Percentiles rank a stretch among this genome's conserved stretches.
These are phyloP conservation scores for Misgurnus anguillicaudatus DNA, from an alignment of 2,113 vertebrate genomes.

Conservation along the genomic window DNA sequence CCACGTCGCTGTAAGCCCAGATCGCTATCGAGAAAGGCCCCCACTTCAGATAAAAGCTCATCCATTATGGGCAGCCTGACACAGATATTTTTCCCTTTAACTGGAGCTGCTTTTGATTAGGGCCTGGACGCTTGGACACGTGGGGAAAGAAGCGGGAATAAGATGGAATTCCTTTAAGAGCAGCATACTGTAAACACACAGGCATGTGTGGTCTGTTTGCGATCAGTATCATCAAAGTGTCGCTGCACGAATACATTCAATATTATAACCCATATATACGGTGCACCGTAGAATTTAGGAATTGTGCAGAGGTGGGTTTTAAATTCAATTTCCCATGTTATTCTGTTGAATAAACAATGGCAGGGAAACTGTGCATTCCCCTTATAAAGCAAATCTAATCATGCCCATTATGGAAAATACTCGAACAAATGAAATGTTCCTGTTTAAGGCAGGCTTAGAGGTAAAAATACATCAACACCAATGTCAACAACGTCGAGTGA, in stretches of 20 bases:
- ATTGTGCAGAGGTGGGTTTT: not conserved
- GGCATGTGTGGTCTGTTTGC: constrained; percentile 24
- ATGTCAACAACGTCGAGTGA: constrained; percentile 19
- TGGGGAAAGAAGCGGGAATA: constrained; percentile 5
- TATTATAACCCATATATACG: not conserved
- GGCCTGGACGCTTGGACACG: not conserved
- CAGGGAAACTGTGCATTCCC: constrained; percentile 1
- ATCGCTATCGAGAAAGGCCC: constrained; percentile 47
- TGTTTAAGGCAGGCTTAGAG: constrained; percentile 39
- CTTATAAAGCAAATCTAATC: constrained; percentile 31
- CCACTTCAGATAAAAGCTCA: constrained; percentile 51
- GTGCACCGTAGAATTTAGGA: not conserved
- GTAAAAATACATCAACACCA: constrained; percentile 27
- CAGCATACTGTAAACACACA: constrained; percentile 9
- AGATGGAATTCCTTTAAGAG: constrained; percentile 1
- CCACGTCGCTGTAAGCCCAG: constrained; percentile 36
- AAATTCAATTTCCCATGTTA: constrained; percentile 26
- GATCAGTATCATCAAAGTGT: not conserved
- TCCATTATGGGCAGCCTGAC: constrained; percentile 34
- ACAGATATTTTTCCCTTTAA: constrained; percentile 33
- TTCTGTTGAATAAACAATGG: constrained; percentile 32
- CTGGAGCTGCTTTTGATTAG: constrained; percentile 42
- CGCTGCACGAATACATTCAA: constrained; percentile 6
- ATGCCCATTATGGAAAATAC: constrained; percentile 24
- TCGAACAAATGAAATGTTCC: constrained; percentile 26